Base-by-base conservation (phyloP, 1,140 invertebrate genomes). In the Phymorhynchus buccinoides region DNA sequence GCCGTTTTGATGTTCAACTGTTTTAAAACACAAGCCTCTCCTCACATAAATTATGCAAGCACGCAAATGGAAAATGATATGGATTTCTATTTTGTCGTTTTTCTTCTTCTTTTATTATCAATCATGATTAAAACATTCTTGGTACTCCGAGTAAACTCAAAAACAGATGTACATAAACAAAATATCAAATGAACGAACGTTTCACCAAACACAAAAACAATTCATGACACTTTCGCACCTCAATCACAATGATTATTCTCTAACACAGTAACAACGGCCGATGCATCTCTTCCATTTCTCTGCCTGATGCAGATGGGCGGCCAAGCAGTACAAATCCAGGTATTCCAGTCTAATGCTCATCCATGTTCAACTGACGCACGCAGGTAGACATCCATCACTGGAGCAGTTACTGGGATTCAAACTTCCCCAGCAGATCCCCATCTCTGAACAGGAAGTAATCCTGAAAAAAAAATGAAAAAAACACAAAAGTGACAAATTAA, bases 391-490 rank as follows among this genome's bases (percentile, higher is more conserved):
- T 37, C 32, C 73, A 75, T 39, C 73, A 22, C 18, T 32, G 80
- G 35, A 80, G 79, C 41, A 30, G 44, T 84, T 44, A 84, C 37
- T 48, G 90, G 32, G 88, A 91, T 62, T 93, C 89, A 90, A 92
- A 95, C 94, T 99, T 99, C 73, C 98, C 99, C 86, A 99, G 94
- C 92, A 99, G 98, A 93, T 99, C 99, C 75, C 96, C 95, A 94
- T 99, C 99, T 92, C 97, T 95, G 95, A 98, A 99, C 66, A 99
- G 95, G 90, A 97, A 97, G 89, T 97, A 97, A 93, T 99, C 98
- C 92, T 96, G 90, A 84, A 93, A 93, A 80, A 84, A 86, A 89
- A 89, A 80, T 86, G 82, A 82, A 81, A 82, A 73, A 79, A 73
- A 52, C 56, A n/a, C 3, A 66, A 6, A 41, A 42, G 32, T 1